Conservation (phyloP, 2,888 invertebrate species). For the Dexiosoma caninum region DNA sequence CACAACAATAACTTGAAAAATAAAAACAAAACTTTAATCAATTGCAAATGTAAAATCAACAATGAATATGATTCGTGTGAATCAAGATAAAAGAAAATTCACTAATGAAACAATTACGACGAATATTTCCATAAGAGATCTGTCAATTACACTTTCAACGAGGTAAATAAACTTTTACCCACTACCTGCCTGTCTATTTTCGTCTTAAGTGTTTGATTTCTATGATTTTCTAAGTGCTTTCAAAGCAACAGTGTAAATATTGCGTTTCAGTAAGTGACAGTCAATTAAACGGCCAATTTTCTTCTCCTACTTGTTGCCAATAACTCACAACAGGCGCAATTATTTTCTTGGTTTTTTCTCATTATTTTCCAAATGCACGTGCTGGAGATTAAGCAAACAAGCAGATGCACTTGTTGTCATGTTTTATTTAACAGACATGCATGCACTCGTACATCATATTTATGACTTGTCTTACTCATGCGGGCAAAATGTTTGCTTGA, state of each 20-base stretch:
- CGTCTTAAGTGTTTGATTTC: too few species aligned
- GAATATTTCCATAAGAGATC: too few species aligned
- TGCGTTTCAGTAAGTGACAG: background rate
- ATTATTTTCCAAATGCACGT: background rate
- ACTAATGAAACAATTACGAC: too few species aligned
- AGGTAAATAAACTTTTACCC: background rate
- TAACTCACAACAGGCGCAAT: background rate
- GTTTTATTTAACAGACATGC: background rate
- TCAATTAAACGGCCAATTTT: background rate
- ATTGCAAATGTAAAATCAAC: too few species aligned
- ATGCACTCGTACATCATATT: background rate
- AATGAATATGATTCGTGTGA: too few species aligned
- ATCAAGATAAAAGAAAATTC: too few species aligned
- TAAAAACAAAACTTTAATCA: too few species aligned
- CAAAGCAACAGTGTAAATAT: too few species aligned
- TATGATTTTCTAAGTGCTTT: too few species aligned
- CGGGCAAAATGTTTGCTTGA: background rate
- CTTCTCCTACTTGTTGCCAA: background rate
- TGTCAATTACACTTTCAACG: background rate
- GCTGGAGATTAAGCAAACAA: too few species aligned
- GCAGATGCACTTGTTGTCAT: background rate
- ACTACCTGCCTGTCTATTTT: background rate
- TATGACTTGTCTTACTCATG: conserved; percentile 1
- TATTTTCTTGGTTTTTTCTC: background rate
- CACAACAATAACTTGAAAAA: too few species aligned